These are phyloP conservation scores for Pao palembangensis DNA, from an alignment of 2,113 vertebrate species.

Conservation along the genomic window DNA sequence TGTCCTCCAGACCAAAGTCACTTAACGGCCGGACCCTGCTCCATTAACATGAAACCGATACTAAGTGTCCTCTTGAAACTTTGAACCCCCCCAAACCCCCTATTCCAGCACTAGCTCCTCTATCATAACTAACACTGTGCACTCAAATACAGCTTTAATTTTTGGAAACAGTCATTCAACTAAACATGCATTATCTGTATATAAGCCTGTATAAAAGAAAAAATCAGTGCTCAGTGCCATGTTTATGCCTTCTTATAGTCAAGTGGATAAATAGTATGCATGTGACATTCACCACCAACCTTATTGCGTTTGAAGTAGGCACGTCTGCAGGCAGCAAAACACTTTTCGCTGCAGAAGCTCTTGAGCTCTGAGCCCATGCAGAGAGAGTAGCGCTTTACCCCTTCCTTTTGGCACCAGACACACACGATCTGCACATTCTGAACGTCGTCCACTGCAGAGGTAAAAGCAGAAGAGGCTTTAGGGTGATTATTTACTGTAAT, in stretches of 20 bases:
- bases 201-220: no score
- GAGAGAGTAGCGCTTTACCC: constrained; percentile 95
- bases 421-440: constrained; percentile 98
- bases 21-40: constrained; percentile 52
- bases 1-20: constrained; percentile 51
- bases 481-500: neutral
- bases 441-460: constrained; percentile 85
- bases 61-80: constrained; percentile 57
- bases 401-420: constrained; percentile 99
- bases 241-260: neutral
- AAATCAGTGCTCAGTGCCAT: neutral
- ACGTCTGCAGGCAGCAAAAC: constrained; percentile 96
- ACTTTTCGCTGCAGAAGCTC: constrained; percentile 99
- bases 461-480: constrained; percentile 3
- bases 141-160: constrained; percentile 7
- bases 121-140: constrained; percentile 29
- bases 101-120: constrained; percentile 27
- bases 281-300: constrained; percentile 72
- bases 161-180: neutral
- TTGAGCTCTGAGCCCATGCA: constrained; percentile 99
- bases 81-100: constrained; percentile 34
- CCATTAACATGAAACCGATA: constrained; percentile 68
- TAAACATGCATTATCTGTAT: neutral
- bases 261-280: neutral
- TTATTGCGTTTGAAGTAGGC: constrained; percentile 99